A percentile compares a stretch with the other conserved stretches of the same genome.
Conservation (phyloP, 2,113 vertebrate species). For the Urocolius indicus region DNA sequence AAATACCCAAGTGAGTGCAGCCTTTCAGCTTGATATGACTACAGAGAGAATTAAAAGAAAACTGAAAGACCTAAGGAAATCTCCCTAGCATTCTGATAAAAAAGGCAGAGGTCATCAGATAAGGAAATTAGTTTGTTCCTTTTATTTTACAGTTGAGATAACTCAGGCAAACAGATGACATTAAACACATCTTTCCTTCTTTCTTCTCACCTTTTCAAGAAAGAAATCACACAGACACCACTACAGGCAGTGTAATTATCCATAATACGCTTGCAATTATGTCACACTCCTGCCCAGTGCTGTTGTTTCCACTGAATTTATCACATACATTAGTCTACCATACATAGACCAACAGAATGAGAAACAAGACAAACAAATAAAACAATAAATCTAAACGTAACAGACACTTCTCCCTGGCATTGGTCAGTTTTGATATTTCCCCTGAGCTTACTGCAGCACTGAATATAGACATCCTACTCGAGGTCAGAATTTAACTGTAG, state of each 20-base stretch:
- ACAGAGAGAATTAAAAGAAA: background rate
- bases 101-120: background rate
- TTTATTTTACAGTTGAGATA: background rate
- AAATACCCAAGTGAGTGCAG: background rate
- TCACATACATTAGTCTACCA: background rate
- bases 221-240: background rate
- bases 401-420: background rate
- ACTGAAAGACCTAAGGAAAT: background rate
- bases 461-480: background rate
- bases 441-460: background rate
- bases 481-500: background rate
- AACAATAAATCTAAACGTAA: background rate
- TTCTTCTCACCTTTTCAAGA: background rate
- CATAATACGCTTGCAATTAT: background rate
- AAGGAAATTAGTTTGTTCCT: background rate
- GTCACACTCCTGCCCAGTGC: background rate
- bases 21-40: background rate
- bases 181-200: background rate
- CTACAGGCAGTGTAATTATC: background rate
- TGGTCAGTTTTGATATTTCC: background rate
- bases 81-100: background rate
- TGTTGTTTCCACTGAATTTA: background rate
- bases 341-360: fast-evolving
- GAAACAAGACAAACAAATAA: background rate
- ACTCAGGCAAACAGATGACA: background rate